Percentiles rank a stretch among this genome's conserved stretches.
These are phyloP conservation scores for Hylyphantes graminicola DNA, from an alignment of 1,140 invertebrate genomes.

Conservation along the genomic window DNA sequence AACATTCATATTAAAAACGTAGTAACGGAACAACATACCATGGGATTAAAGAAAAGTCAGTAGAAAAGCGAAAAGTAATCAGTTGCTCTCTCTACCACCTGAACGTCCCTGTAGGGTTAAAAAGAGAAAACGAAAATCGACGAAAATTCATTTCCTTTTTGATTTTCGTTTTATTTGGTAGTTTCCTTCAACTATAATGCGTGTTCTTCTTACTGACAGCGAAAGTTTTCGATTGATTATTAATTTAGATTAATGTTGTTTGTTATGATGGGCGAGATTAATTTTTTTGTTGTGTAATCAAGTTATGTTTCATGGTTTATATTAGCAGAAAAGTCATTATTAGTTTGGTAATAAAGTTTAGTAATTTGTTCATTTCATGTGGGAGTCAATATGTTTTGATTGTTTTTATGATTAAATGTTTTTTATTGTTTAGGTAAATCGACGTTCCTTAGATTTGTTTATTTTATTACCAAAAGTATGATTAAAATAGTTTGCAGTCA, in stretches of 20 bases:
- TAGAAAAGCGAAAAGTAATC: constrained; percentile 44
- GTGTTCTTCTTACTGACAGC: neutral
- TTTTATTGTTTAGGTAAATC: no score
- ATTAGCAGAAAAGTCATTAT: no score
- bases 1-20: constrained; percentile 41
- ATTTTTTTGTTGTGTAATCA: no score
- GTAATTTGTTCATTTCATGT: no score
- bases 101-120: constrained; percentile 19
- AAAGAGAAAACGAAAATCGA: constrained; percentile 25
- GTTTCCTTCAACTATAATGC: neutral
- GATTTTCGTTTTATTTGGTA: neutral
- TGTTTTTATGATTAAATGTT: no score
- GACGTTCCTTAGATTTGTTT: no score
- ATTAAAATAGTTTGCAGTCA: no score
- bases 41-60: constrained; percentile 20
- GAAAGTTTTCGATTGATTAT: constrained; percentile 17
- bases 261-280: neutral
- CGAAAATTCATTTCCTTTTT: constrained; percentile 43
- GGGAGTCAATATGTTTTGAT: no score
- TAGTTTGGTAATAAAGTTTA: no score
- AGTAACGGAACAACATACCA: constrained; percentile 31
- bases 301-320: no score
- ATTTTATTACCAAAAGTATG: no score
- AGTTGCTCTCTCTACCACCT: constrained; percentile 20
- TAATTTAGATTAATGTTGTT: constrained; percentile 22